These are phyloP conservation scores for Pavo muticus DNA, from an alignment of 2,113 vertebrate species.

Conservation along the genomic window DNA sequence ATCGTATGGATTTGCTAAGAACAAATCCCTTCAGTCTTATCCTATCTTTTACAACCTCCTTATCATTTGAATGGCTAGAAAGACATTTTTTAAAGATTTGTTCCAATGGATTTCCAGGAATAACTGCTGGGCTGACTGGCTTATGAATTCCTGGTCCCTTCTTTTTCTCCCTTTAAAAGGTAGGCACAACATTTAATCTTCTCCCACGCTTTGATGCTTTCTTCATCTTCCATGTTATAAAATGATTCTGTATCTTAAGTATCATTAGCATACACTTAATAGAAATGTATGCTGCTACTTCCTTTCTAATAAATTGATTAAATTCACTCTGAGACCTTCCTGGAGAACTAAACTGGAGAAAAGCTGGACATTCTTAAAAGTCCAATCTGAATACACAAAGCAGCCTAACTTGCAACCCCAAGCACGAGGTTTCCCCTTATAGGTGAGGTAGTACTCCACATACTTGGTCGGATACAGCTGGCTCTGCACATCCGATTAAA, in stretches of 20 bases:
- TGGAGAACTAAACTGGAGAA: neutral
- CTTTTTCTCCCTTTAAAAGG: neutral
- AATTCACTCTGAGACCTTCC: neutral
- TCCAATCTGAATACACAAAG: neutral
- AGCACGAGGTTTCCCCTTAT: neutral
- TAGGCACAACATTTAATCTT: neutral
- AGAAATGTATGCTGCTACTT: neutral
- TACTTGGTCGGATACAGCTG: accelerated
- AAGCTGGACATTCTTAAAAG: neutral
- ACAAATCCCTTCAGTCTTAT: neutral
- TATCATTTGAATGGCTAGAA: neutral
- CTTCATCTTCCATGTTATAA: neutral
- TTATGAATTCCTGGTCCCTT: neutral
- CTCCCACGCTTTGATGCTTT: neutral
- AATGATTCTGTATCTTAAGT: no score
- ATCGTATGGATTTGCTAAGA: neutral
- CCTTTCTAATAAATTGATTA: neutral
- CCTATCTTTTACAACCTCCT: conserved; percentile 1
- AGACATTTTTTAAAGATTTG: neutral
- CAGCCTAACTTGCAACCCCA: neutral
- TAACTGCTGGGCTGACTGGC: neutral
- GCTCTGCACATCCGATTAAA: neutral
- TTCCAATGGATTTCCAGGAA: neutral
- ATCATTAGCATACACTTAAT: neutral
- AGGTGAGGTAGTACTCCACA: neutral